Base-by-base conservation (phyloP, 1,140 invertebrate genomes). In the Rhagoletis zephyria region DNA sequence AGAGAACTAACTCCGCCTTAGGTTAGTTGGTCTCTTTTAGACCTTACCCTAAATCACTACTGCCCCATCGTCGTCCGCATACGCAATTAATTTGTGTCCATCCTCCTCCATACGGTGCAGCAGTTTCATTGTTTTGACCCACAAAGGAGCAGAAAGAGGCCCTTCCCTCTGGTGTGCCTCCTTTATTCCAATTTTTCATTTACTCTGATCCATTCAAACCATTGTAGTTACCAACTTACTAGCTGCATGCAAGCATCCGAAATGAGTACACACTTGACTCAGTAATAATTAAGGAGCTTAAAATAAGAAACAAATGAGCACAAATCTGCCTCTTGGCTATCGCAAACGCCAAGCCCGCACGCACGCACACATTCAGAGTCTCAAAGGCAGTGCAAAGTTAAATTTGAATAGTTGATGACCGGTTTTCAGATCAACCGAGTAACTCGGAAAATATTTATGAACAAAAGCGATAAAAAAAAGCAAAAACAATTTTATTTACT, bases 261-360 rank as follows among this genome's bases (percentile, higher is more conserved):
- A 12, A 74, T 74, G 48, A 56, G 74, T 56, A 59, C 48, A 56
- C 19, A 81, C 45, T 5, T 81, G 67, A 12, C 74, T 81, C 45
- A 51, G 48, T 56, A 81, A 81, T 81, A 81, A 81, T 81, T 81
- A 56, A 81, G 48, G 9, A 81, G 74, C 74, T 30, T 81, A 42
- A 81, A 81, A 81, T 81, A 56, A 56, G 74, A 81, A 81, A 81
- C 74, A 81, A 81, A 81, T 81, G 48, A 51, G 48, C 74, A n/a
- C 74, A 56, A 10, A 4, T 81, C 5, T 30, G n/a, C 48, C 19
- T 51, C 74, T 81, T 2, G 74, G 74, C 48, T 48, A 81, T 19
- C 74, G 19, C 19, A 48, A 9, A 81, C 74, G n/a, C 30, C 48
- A 81, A 81, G 45, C 70, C 45, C 70, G 14, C 45, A n/a, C 45